These are phyloP conservation scores for Xylota sylvarum DNA, from an alignment of 2,888 invertebrate species.

Conservation along the genomic window DNA sequence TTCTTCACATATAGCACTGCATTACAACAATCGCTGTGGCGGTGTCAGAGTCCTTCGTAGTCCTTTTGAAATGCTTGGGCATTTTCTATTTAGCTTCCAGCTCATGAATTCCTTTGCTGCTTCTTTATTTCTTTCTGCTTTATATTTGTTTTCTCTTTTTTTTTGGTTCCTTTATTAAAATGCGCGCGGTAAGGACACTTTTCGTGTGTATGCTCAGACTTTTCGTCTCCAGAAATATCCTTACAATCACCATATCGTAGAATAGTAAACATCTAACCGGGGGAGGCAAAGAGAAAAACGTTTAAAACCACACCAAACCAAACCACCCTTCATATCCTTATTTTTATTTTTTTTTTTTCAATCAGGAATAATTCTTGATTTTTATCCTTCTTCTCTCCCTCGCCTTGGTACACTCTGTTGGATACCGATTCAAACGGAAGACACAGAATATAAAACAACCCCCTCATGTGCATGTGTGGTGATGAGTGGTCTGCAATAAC, in stretches of 20 bases:
- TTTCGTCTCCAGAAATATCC: slow-evolving; percentile 61
- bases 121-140: not conserved
- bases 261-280: slow-evolving; percentile 18
- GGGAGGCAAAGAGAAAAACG: slow-evolving; percentile 32
- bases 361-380: slow-evolving; percentile 42
- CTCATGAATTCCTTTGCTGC: slow-evolving; percentile 65
- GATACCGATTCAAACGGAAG: slow-evolving; percentile 58
- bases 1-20: slow-evolving; percentile 24
- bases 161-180: slow-evolving; percentile 38
- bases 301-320: slow-evolving; percentile 38
- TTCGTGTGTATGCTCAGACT: slow-evolving; percentile 49
- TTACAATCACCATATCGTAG: slow-evolving; percentile 44
- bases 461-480: slow-evolving; percentile 12
- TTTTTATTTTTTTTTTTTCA: slow-evolving; percentile 21
- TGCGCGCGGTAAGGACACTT: slow-evolving; percentile 39
- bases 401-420: slow-evolving; percentile 48
- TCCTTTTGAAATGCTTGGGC: slow-evolving; percentile 53
- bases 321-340: slow-evolving; percentile 21
- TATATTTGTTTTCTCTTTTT: slow-evolving; percentile 1
- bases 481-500: slow-evolving; percentile 34
- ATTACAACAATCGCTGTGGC: slow-evolving; percentile 2
- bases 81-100: slow-evolving; percentile 67
- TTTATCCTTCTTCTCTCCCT: slow-evolving; percentile 31
- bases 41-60: slow-evolving; percentile 24
- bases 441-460: slow-evolving; percentile 12